Percentiles rank a stretch among this genome's conserved stretches.
phyloP scores from a whole-genome alignment of 2,888 invertebrate genomes.

The Masnerella sp. region DNA sequence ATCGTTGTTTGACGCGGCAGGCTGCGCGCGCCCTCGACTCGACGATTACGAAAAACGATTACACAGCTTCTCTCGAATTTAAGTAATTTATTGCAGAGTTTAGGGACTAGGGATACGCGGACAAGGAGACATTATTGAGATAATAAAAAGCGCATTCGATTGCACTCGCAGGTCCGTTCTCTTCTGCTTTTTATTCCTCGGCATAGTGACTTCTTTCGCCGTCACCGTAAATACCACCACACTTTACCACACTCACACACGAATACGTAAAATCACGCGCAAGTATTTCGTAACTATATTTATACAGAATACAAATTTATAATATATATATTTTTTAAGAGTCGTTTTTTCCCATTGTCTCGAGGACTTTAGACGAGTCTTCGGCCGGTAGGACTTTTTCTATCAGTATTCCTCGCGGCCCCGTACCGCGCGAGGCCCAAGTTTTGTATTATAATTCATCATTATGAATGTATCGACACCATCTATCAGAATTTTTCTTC shows the following conservation, averaged over 20 bases:
- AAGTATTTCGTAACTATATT: conserved; percentile 61
- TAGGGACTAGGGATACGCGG: conserved; percentile 56
- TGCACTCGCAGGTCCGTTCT: neutral
- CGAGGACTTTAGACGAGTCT: conserved; percentile 56
- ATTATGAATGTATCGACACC: conserved; percentile 51
- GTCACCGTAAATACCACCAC: conserved; percentile 36
- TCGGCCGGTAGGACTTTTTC: conserved; percentile 61
- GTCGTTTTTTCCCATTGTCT: conserved; percentile 60
- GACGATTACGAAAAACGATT: conserved; percentile 42
- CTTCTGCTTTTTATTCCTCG: conserved; percentile 48
- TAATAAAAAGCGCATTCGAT: conserved; percentile 35
- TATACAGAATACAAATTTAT: conserved; percentile 60
- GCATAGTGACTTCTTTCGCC: conserved; percentile 48
- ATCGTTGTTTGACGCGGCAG: conserved; percentile 65
- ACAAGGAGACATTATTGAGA: conserved; percentile 51
- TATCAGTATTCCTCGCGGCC: conserved; percentile 59
- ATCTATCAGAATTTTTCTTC: conserved; percentile 53
- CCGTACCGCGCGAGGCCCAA: conserved; percentile 1
- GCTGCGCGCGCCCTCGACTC: conserved; percentile 69
- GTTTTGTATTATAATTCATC: conserved; percentile 58
- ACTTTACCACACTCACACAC: conserved; percentile 35
- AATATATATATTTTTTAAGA: conserved; percentile 61
- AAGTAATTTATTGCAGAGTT: conserved; percentile 65
- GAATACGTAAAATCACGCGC: conserved; percentile 61
- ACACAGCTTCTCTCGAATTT: conserved; percentile 54